Evolutionary conservation across 2,797 vertebrate species (phyloP).

Genomic region (Galago senegalensis): DNA sequence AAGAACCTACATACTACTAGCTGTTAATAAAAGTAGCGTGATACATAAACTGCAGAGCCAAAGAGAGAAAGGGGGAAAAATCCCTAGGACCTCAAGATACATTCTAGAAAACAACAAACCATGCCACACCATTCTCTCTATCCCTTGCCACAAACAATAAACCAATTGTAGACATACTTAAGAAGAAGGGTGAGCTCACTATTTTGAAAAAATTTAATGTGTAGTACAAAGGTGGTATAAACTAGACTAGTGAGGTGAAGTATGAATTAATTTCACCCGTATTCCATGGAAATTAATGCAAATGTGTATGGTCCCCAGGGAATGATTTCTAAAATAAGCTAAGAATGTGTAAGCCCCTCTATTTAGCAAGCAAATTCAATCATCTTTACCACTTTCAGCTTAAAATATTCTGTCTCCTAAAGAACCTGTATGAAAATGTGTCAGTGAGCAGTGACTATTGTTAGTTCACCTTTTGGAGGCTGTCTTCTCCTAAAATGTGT

Average conservation of each 20-base stretch:
- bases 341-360: neutral
- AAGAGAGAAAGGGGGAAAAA: neutral
- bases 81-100: neutral
- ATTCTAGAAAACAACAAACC: neutral
- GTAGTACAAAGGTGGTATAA: neutral
- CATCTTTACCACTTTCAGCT: neutral
- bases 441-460: neutral
- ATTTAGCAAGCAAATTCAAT: constrained; percentile 55
- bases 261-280: constrained; percentile 50
- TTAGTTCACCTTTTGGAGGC: constrained; percentile 28
- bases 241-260: neutral
- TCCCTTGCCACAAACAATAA: neutral
- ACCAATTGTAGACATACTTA: neutral
- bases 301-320: neutral
- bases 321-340: constrained; percentile 36
- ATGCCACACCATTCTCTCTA: neutral
- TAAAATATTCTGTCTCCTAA: constrained; percentile 49
- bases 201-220: constrained; percentile 28
- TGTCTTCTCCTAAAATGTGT: neutral
- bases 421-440: constrained; percentile 32
- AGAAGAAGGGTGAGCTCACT: neutral
- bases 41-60: neutral
- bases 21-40: neutral
- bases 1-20: neutral
- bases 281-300: constrained; percentile 49